Base-by-base conservation (phyloP, 2,797 vertebrate genomes). In the Diplodus sargus region DNA sequence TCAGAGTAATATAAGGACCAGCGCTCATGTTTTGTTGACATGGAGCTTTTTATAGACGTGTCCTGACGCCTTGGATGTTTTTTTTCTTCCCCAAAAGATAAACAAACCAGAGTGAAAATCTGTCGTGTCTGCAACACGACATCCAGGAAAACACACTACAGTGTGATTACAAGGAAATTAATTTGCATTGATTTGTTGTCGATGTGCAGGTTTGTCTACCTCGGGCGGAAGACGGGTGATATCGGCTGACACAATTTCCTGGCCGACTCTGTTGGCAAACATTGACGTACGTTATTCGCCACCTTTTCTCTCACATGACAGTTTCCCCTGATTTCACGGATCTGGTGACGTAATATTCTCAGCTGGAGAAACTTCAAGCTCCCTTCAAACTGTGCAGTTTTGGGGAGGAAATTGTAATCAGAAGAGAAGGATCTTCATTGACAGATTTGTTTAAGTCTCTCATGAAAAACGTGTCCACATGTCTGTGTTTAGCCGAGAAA, bases 211-310 rank as follows among this genome's bases (percentile, higher is more conserved):
- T 76, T 70, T 76, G 65, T 72, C 53, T 58, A 5, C 34, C 17
- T 22, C 67, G 65, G 57, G 56, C 79, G 76, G 74, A 56, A 34
- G 59, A 74, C 13, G n/a, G 30, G 18, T 70, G 64, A 67, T 76
- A 70, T 63, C 58, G 66, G 17, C 63, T 70, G 70, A 80, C 81
- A 77, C 64, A 53, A 51, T 89, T 83, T 85, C 75, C 74, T 54
- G 60, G 68, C 51, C 81, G 59, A 64, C 56, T 53, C 65, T 60
- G 28, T 59, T 68, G 61, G 64, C 47, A 67, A 79, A 67, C 34
- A 54, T 4, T 53, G 47, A 47, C 25, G 43, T 68, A 65, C 30
- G 68, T 42, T 74, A 42, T 52, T 58, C 23, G 25, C 60, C 22
- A 9, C 15, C 25, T 76, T 48, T 52, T 48, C 30, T 20, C 10